Evolutionary conservation across 1,140 invertebrate genomes (phyloP), one percentile per base, ranked within the genome.

Genomic region (Bombus waltoni): DNA sequence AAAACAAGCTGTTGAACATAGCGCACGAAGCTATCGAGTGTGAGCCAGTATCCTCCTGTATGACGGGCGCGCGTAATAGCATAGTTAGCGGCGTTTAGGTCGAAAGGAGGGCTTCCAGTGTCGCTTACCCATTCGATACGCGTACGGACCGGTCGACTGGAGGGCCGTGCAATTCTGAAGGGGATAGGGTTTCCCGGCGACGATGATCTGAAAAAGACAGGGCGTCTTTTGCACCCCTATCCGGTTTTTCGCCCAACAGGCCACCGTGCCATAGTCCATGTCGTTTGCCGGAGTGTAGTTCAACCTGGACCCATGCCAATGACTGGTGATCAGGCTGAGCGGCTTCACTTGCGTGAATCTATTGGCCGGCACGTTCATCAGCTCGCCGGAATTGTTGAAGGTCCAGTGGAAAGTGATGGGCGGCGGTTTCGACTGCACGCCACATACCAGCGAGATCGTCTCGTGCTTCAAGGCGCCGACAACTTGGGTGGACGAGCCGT

Each of bases 341-440:
- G 92, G 89, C 75, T 92, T 93, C 74, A 93, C 90, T 86, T 93
- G 93, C 72, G 96, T 96, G 92, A 96, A 97, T 84, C 96, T 94
- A 66, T 96, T 96, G 28, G 96, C 94, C 11, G 97, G 96, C 65
- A 98, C 95, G 93, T 97, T 97, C 28, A 97, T 97, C 92, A 97
- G 96, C 92, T 98, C 97, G 8, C 97, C 97, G 53, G 97, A 98
- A 92, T 98, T 98, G 95, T 98, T 98, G 95, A 98, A 98, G 44
- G 97, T 98, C 98, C 98, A 98, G 84, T 97, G 97, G 94, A 98
- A 98, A 91, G 96, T 96, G 80, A 96, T 96, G 10, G 97, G 96
- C 1, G 97, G 96, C 25, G 98, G 98, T 92, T 98, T 98, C 77
- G 98, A 97, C 87, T 98, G 97, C 74, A 98, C 98, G 86, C 97